A percentile compares a stretch with the other conserved stretches of the same genome.
These are phyloP conservation scores for Gymnoscopelus braueri DNA, from an alignment of 2,797 vertebrate genomes.

Conservation along the genomic window DNA sequence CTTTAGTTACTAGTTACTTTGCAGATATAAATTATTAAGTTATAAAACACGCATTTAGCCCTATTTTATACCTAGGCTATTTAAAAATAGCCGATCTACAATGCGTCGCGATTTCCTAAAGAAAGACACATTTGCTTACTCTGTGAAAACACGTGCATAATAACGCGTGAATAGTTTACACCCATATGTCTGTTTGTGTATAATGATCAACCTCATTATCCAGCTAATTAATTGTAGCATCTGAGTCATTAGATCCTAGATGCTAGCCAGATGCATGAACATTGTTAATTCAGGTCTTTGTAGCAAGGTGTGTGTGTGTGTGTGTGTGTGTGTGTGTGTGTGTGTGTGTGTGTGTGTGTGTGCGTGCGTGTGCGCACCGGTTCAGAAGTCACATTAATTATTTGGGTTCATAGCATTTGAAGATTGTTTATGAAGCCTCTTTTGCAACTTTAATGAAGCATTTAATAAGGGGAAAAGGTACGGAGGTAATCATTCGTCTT, in stretches of 20 bases:
- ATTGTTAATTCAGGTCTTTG: not conserved
- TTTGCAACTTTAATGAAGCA: slow-evolving; percentile 37
- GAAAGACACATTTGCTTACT: not conserved
- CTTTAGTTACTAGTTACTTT: no score
- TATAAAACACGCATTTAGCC: no score
- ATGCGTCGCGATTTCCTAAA: not conserved
- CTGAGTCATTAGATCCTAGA: not conserved
- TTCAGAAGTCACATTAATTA: slow-evolving; percentile 38
- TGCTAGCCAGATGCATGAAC: not conserved
- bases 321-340: not conserved
- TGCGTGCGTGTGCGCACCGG: slow-evolving; percentile 2
- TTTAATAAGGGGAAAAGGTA: slow-evolving; percentile 25
- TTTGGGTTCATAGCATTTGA: slow-evolving; percentile 21
- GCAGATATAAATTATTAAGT: no score
- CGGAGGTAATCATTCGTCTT: slow-evolving; percentile 38
- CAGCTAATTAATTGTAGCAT: slow-evolving; percentile 1
- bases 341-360: not conserved
- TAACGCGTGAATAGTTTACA: not conserved
- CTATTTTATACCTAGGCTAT: no score
- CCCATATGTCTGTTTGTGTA: not conserved
- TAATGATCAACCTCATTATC: slow-evolving; percentile 1
- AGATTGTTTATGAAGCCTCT: slow-evolving; percentile 34
- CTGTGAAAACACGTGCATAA: no score
- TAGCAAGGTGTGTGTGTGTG: not conserved
- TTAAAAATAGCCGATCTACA: no score